Conservation (phyloP, 1,140 invertebrate genomes). For the Mercenaria mercenaria region DNA sequence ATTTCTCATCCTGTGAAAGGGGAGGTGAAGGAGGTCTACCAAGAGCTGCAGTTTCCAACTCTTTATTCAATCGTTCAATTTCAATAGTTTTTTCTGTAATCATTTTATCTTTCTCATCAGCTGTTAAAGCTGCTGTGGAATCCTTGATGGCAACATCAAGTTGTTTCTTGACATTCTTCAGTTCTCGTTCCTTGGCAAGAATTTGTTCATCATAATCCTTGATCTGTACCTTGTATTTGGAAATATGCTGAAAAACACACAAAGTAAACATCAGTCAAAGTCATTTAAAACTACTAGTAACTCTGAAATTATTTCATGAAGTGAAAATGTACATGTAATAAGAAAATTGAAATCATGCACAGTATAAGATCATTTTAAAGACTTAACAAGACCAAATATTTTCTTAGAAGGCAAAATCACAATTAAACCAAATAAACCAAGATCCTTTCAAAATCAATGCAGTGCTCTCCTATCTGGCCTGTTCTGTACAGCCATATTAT, state of each 20-base stretch:
- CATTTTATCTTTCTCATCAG: conserved; percentile 20
- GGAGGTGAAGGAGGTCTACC: conserved; percentile 43
- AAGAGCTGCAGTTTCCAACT: conserved; percentile 9
- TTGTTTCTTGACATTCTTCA: conserved; percentile 65
- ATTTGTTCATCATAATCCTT: conserved; percentile 65
- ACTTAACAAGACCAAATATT: too few species aligned
- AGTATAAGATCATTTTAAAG: too few species aligned
- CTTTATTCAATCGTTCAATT: conserved; percentile 53
- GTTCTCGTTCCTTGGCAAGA: conserved; percentile 57
- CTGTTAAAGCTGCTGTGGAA: not conserved
- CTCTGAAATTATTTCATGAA: too few species aligned
- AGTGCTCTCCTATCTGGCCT: too few species aligned
- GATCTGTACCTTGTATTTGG: conserved; percentile 45
- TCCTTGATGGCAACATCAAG: conserved; percentile 10
- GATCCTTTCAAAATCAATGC: too few species aligned
- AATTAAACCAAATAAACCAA: too few species aligned
- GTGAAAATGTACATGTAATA: too few species aligned
- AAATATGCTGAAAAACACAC: conserved; percentile 49
- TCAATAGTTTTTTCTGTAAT: conserved; percentile 48
- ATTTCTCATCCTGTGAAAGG: conserved; percentile 44
- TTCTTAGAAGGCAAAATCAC: too few species aligned
- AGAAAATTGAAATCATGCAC: too few species aligned
- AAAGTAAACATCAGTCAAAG: too few species aligned
- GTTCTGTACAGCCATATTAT: too few species aligned
- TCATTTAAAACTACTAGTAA: too few species aligned